A percentile compares a stretch with the other conserved stretches of the same genome.
phyloP scores from a whole-genome alignment of 2,113 vertebrate genomes.

The Limanda limanda region DNA sequence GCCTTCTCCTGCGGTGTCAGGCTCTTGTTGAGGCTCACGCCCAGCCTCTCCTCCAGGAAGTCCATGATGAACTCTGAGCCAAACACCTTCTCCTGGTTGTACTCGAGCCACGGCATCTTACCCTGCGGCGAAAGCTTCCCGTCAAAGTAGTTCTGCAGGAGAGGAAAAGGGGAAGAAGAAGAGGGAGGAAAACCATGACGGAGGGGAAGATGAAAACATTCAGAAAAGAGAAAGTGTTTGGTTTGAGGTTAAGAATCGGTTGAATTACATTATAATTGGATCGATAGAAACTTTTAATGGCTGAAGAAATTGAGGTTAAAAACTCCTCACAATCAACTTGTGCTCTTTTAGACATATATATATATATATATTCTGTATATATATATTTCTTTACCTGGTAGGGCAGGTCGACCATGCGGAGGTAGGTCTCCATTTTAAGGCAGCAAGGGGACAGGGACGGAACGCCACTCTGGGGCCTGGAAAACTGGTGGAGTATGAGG shows the following conservation, averaged over 20 bases:
- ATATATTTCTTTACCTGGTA: constrained; percentile 88
- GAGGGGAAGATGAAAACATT: no score
- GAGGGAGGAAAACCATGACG: no score
- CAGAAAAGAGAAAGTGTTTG: neutral
- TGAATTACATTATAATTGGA: neutral
- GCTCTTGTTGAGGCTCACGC: constrained; percentile 92
- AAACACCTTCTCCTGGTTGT: constrained; percentile 93
- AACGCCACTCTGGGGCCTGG: constrained; percentile 90
- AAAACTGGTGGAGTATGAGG: constrained; percentile 98
- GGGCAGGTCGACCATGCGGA: constrained; percentile 97
- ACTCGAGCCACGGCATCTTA: constrained; percentile 99
- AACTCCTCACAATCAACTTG: neutral
- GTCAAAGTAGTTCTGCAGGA: constrained; percentile 94
- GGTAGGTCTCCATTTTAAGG: constrained; percentile 98
- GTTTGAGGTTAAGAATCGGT: neutral
- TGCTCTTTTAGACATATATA: neutral
- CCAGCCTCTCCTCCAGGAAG: constrained; percentile 96
- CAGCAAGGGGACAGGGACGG: constrained; percentile 97
- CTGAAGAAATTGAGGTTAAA: neutral
- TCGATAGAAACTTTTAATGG: neutral
- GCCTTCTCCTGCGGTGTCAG: constrained; percentile 92
- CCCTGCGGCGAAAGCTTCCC: constrained; percentile 98
- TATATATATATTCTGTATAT: neutral
- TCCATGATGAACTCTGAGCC: constrained; percentile 97
- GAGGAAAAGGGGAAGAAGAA: constrained; percentile 4